Conservation (phyloP, 1,140 invertebrate species). For the Ostrea denselamellosa region DNA sequence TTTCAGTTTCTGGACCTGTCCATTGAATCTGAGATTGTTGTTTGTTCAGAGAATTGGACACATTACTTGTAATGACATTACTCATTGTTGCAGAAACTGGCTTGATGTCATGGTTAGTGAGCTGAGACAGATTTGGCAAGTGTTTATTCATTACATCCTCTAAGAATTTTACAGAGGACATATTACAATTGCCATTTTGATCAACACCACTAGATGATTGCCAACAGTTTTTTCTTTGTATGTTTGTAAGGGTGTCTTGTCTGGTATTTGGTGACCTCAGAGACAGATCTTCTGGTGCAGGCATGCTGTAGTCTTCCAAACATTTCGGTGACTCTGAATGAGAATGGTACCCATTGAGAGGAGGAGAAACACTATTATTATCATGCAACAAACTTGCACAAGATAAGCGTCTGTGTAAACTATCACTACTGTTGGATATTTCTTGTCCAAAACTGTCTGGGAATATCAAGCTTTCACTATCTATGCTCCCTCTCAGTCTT, state of each 20-base stretch:
- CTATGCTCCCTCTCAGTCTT: slow-evolving; percentile 63
- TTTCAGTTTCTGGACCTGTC: slow-evolving; percentile 86
- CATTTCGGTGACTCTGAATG: slow-evolving; percentile 32
- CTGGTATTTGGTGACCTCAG: slow-evolving; percentile 40
- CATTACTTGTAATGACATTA: neutral
- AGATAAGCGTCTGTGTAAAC: slow-evolving; percentile 6
- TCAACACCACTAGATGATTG: neutral
- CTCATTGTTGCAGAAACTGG: slow-evolving; percentile 41
- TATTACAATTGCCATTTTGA: slow-evolving; percentile 17
- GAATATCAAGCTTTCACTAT: neutral
- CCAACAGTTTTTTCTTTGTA: slow-evolving; percentile 23
- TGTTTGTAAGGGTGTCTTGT: slow-evolving; percentile 41
- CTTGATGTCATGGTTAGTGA: slow-evolving; percentile 43
- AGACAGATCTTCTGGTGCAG: slow-evolving; percentile 65
- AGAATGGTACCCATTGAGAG: neutral
- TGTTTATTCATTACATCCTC: slow-evolving; percentile 98
- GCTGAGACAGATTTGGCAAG: slow-evolving; percentile 87
- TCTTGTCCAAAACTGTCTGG: neutral
- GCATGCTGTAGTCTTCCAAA: slow-evolving; percentile 37
- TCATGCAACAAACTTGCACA: neutral
- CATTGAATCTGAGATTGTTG: slow-evolving; percentile 93
- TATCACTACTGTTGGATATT: neutral
- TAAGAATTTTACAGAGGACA: slow-evolving; percentile 90
- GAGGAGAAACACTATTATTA: neutral
- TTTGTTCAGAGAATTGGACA: slow-evolving; percentile 80